Percentiles rank a stretch among this genome's conserved stretches.
phyloP scores from a whole-genome alignment of 2,888 invertebrate species.

The Brachynemurus nebulosus region DNA sequence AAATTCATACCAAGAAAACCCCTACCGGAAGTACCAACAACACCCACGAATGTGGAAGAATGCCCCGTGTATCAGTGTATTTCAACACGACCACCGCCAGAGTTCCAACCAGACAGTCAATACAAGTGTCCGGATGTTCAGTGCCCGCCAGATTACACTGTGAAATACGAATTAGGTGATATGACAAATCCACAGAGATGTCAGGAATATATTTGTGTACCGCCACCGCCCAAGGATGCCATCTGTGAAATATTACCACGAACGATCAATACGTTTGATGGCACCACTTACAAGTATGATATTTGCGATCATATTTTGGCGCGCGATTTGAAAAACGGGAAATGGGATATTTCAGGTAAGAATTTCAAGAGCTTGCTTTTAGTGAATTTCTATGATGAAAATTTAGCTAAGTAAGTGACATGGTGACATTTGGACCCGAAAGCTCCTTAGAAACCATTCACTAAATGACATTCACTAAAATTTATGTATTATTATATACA shows the following conservation, averaged over 20 bases:
- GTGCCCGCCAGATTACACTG: conserved; percentile 46
- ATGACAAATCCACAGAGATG: conserved; percentile 20
- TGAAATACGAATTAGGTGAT: conserved; percentile 34
- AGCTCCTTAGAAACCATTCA: too few relatives aligned
- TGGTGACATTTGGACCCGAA: too few relatives aligned
- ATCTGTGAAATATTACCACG: conserved; percentile 61
- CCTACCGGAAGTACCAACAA: conserved; percentile 13
- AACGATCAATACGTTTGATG: conserved; percentile 68
- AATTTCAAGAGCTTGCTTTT: too few relatives aligned
- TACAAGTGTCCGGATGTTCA: conserved; percentile 32
- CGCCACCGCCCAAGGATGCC: conserved; percentile 46
- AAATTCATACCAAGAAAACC: conserved; percentile 21
- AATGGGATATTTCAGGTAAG: conserved; percentile 59
- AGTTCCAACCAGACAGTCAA: conserved; percentile 21
- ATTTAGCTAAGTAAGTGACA: too few relatives aligned
- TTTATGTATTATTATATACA: too few relatives aligned
- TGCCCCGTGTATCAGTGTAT: conserved; percentile 43
- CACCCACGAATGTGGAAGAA: conserved; percentile 19
- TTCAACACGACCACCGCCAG: conserved; percentile 34
- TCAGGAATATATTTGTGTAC: conserved; percentile 47
- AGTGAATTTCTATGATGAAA: too few relatives aligned
- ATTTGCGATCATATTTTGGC: conserved; percentile 69
- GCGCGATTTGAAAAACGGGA: conserved; percentile 46
- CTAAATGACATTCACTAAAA: too few relatives aligned
- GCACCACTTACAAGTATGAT: conserved; percentile 62